Evolutionary conservation across 2,113 vertebrate species (phyloP).

Genomic region (Chaetodon trifascialis): DNA sequence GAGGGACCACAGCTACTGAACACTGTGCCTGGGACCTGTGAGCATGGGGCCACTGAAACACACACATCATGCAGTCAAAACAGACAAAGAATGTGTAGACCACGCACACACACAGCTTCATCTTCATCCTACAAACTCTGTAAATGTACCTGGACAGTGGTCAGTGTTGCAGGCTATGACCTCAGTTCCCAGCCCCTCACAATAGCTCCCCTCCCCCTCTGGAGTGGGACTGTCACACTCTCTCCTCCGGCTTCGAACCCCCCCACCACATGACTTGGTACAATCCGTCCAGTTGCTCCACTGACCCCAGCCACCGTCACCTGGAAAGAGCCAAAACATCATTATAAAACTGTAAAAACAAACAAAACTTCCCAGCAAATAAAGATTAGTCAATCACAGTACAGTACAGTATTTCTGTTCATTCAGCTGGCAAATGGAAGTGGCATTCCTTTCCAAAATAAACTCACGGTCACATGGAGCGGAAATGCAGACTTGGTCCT

Average conservation of each 20-base stretch:
- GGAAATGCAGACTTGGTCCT: constrained; percentile 83
- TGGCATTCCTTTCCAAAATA: neutral
- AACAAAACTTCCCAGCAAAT: neutral
- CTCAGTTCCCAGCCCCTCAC: constrained; percentile 86
- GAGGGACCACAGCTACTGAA: constrained; percentile 90
- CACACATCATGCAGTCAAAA: neutral
- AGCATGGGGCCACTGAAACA: constrained; percentile 84
- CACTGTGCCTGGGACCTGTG: constrained; percentile 79
- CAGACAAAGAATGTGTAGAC: accelerated
- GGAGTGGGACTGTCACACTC: constrained; percentile 86
- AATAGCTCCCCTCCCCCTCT: constrained; percentile 86
- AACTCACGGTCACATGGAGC: constrained; percentile 82
- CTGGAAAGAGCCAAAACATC: constrained; percentile 66
- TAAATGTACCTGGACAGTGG: constrained; percentile 85
- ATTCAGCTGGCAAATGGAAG: neutral
- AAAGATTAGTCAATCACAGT: neutral
- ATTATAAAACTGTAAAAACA: neutral
- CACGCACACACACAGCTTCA: neutral
- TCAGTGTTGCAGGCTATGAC: constrained; percentile 80
- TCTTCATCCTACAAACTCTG: neutral
- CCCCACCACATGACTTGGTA: constrained; percentile 90
- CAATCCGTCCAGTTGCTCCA: constrained; percentile 90
- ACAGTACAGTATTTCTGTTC: no score
- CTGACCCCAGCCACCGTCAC: constrained; percentile 86
- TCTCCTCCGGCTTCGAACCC: constrained; percentile 83